Conservation (phyloP, 2,888 invertebrate genomes). For the Heliothis peltigera region DNA sequence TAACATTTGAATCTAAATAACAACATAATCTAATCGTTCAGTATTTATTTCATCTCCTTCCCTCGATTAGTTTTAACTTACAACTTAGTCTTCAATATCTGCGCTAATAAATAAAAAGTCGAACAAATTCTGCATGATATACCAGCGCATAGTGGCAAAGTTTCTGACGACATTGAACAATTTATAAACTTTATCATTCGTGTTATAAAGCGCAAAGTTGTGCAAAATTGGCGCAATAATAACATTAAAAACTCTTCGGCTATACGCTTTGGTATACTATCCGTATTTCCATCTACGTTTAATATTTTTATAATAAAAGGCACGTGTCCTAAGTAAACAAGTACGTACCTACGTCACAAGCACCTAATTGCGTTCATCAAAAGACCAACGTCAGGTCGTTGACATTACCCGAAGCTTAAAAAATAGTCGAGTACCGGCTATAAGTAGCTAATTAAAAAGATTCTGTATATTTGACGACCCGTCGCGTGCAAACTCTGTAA, state of each 20-base stretch:
- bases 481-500: not conserved
- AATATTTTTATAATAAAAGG: not conserved
- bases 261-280: not conserved
- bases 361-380: not conserved
- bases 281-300: not conserved
- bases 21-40: not conserved
- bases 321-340: not conserved
- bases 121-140: not conserved
- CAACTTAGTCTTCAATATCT: not conserved
- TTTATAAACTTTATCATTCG: slow-evolving; percentile 2
- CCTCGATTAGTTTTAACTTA: not conserved
- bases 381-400: not conserved
- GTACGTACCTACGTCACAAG: not conserved
- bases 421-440: not conserved
- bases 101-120: not conserved
- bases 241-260: not conserved
- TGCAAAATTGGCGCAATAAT: slow-evolving; percentile 1
- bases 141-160: not conserved
- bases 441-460: not conserved
- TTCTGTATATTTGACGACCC: not conserved
- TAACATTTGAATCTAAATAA: not conserved
- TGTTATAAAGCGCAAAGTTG: slow-evolving; percentile 1
- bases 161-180: not conserved
- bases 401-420: slow-evolving; percentile 1
- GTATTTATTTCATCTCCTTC: not conserved